These are phyloP conservation scores for Stenolophus ochropezus DNA, from an alignment of 2,888 invertebrate genomes.

Conservation along the genomic window DNA sequence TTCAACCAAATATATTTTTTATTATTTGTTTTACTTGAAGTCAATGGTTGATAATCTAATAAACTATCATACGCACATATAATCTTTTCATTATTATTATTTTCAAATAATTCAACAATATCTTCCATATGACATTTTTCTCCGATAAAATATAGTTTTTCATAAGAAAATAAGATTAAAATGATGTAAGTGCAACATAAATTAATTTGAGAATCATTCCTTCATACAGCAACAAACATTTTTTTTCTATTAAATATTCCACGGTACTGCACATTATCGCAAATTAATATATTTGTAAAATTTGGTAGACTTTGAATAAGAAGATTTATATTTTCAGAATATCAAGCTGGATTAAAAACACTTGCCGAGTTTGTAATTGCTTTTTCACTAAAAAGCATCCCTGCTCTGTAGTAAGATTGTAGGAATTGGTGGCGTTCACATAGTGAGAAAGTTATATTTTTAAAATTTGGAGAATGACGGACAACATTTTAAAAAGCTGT, in stretches of 20 bases:
- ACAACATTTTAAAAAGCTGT: no score
- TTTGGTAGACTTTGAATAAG: background rate
- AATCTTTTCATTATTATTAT: background rate
- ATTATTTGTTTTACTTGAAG: background rate
- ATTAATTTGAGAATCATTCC: background rate
- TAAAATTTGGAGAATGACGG: no score
- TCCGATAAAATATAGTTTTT: background rate
- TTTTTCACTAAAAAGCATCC: background rate
- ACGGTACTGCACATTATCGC: background rate
- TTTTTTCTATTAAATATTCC: background rate
- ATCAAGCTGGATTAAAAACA: background rate
- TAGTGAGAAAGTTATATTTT: no score
- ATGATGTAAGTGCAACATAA: background rate
- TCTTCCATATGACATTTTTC: background rate
- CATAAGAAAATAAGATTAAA: background rate
- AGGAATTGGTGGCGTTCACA: no score
- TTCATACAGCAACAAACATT: no score
- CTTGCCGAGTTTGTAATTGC: background rate
- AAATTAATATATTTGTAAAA: background rate
- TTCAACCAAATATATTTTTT: background rate
- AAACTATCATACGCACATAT: background rate
- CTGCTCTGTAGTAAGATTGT: background rate
- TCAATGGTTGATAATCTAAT: background rate
- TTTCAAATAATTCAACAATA: background rate
- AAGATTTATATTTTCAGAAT: background rate